A percentile compares a stretch with the other conserved stretches of the same genome.
Evolutionary conservation across 2,797 vertebrate species (phyloP).

Genomic region (Neosilurus hyrtlii): DNA sequence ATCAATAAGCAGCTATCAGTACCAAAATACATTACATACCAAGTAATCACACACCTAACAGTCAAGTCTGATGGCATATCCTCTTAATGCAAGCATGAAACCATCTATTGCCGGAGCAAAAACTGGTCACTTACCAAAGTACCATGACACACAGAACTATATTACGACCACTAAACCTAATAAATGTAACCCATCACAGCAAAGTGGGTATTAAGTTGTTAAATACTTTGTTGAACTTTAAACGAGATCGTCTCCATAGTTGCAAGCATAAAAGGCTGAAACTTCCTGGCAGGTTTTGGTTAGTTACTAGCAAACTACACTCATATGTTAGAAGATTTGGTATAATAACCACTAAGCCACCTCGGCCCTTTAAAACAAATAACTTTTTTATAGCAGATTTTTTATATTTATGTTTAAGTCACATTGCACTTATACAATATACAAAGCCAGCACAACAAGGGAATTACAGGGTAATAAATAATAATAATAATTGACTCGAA

Average conservation of each 20-base stretch:
- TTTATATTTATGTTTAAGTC: too few relatives aligned
- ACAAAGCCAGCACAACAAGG: background rate
- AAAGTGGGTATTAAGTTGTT: too few relatives aligned
- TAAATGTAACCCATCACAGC: too few relatives aligned
- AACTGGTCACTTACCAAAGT: background rate
- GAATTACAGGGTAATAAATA: background rate
- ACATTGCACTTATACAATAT: background rate
- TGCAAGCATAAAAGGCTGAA: too few relatives aligned
- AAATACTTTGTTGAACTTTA: too few relatives aligned
- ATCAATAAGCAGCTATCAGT: background rate
- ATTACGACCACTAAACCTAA: background rate
- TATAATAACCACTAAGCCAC: too few relatives aligned
- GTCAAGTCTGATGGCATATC: background rate
- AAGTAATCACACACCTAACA: background rate
- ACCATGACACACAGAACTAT: background rate
- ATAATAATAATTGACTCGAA: background rate
- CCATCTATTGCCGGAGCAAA: background rate
- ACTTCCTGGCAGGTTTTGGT: too few relatives aligned
- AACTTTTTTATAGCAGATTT: background rate
- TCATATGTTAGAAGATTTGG: too few relatives aligned
- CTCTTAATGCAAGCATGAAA: background rate
- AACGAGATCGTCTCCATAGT: too few relatives aligned
- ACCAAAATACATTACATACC: background rate
- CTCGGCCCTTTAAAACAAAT: too few relatives aligned
- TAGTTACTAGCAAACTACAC: too few relatives aligned